Conservation (phyloP, 2,113 vertebrate species). For the Oxygymnocypris stewartii region DNA sequence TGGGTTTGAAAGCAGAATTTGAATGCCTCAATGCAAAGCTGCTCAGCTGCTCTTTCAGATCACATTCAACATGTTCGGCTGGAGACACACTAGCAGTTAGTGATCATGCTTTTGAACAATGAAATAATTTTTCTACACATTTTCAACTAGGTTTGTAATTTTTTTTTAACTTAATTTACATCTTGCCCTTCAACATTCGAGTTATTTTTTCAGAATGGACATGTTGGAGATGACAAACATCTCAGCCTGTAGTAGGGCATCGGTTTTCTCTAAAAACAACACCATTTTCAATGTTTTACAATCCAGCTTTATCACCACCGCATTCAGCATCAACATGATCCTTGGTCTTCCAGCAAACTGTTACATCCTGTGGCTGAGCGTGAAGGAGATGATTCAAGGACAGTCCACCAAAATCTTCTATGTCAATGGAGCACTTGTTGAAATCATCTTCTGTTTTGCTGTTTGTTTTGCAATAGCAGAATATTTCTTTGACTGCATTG, state of each 20-base stretch:
- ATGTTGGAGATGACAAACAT: background rate
- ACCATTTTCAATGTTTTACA: background rate
- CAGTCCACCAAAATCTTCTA: slow-evolving; percentile 2
- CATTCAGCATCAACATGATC: background rate
- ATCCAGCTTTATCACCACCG: background rate
- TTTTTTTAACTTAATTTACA: too few species aligned
- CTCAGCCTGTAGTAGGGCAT: background rate
- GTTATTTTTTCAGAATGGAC: background rate
- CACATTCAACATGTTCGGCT: background rate
- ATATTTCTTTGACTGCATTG: slow-evolving; percentile 6
- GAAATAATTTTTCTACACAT: background rate
- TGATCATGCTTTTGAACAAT: background rate
- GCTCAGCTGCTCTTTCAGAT: background rate
- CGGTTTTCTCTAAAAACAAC: background rate
- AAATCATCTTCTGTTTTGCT: background rate
- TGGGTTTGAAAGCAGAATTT: background rate
- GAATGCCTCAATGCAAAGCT: background rate
- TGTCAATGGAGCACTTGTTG: background rate
- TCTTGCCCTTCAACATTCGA: too few species aligned
- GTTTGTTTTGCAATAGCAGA: background rate
- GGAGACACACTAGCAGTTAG: background rate
- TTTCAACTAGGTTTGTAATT: too few species aligned
- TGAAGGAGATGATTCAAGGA: background rate
- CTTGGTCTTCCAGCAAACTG: background rate
- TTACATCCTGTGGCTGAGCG: background rate